These are phyloP conservation scores for Gallinago paraguaiae DNA, from an alignment of 2,113 vertebrate genomes.

Conservation along the genomic window DNA sequence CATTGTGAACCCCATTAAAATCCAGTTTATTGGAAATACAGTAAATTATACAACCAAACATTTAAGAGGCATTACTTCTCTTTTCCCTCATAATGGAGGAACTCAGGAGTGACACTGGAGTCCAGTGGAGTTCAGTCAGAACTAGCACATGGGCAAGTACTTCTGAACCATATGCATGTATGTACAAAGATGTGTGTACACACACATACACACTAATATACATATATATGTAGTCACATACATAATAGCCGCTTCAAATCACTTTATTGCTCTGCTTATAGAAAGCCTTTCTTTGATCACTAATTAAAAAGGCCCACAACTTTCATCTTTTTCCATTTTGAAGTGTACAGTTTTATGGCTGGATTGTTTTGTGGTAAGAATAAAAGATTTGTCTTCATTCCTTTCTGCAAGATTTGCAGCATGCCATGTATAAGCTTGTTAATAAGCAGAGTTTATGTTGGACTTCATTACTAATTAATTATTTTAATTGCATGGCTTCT, in stretches of 20 bases:
- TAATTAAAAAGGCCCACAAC: neutral
- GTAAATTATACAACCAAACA: conserved; percentile 6
- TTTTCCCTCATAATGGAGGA: neutral
- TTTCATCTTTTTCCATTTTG: neutral
- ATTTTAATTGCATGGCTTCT: neutral
- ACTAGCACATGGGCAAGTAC: neutral
- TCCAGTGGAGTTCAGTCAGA: neutral
- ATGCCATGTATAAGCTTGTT: neutral
- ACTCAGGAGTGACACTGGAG: neutral
- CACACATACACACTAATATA: neutral
- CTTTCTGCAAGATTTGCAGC: neutral
- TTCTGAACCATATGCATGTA: neutral
- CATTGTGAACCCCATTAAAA: conserved; percentile 8
- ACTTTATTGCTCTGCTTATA: neutral
- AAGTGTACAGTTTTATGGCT: neutral
- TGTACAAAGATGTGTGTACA: neutral
- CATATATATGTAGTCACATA: neutral
- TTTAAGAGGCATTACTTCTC: neutral
- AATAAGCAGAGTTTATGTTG: neutral
- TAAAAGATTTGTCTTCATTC: neutral
- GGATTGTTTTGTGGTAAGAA: neutral
- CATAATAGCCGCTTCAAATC: neutral
- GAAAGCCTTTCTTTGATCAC: neutral
- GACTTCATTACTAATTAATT: neutral
- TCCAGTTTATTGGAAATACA: conserved; percentile 12